Base-by-base conservation (phyloP, 2,113 vertebrate genomes). In the Eretmodus cyanostictus region DNA sequence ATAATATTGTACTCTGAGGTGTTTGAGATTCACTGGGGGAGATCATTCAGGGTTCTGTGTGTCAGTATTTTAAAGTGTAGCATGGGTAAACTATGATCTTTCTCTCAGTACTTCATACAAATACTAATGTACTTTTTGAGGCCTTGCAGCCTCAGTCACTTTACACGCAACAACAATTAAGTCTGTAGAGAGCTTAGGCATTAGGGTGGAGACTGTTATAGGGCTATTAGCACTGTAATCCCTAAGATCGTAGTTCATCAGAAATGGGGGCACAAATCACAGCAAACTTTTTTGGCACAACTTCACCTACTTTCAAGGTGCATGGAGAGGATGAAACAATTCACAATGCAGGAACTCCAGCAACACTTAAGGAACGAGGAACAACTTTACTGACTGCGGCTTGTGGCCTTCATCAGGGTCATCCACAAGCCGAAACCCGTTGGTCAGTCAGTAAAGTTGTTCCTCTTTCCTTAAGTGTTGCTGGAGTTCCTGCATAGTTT, bases 1-100 rank as follows among this genome's bases (percentile, higher is more conserved):
- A 76, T 76, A 76, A 47, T 76, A 53, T 84, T 54, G 82, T n/a
- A 16, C 27, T 49, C 27, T 31, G 42, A 7, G 42, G 34, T 49
- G 29, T 63, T 63, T 63, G 42, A 78, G 71, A 19, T 31, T 19
- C 4, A 29, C 7, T 76, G 22, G 59, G 29, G 9, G 5, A 8
- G 14, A 49, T 76, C 71, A 49, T 49, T 78, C 24, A 49, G 42
- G 9, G 0, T 19, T 76, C 27, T 19, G 8, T 76, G 24, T 29
- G 16, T 11, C 24, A 49, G 16, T 49, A 78, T n/a, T 78, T 76
- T 29, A 76, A 76, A 76, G 4, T 19, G 11, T 76, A 29, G 24
- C 16, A 29, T 76, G 42, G 42, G 6, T 7, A 17, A 76, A 76
- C 24, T 29, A 76, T 76, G 22, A 76, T 53, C 16, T 49, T 29